These are phyloP conservation scores for Heliothis peltigera DNA, from an alignment of 2,888 invertebrate genomes.

Conservation along the genomic window DNA sequence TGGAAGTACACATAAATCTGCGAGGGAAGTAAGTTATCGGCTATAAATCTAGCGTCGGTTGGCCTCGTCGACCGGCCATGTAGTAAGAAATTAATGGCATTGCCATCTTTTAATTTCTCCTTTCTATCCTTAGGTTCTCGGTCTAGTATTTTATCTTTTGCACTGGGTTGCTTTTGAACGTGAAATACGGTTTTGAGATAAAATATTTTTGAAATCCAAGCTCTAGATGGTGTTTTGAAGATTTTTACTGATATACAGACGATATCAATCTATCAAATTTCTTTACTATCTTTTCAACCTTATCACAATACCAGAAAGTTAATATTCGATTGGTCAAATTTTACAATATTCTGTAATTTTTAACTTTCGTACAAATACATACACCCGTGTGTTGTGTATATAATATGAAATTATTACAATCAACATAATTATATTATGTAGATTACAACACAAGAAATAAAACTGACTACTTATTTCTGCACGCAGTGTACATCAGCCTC, in stretches of 20 bases:
- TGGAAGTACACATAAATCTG: slow-evolving; percentile 50
- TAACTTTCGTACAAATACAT: too few species aligned
- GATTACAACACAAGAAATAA: background rate
- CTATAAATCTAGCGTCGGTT: slow-evolving; percentile 53
- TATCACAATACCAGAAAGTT: too few species aligned
- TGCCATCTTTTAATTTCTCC: slow-evolving; percentile 48
- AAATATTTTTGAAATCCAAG: slow-evolving; percentile 27
- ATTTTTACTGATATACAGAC: too few species aligned
- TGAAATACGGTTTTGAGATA: slow-evolving; percentile 20
- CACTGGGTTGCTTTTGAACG: slow-evolving; percentile 32
- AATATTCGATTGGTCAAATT: too few species aligned
- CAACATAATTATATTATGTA: too few species aligned
- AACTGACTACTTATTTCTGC: background rate
- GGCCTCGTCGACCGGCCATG: slow-evolving; percentile 32
- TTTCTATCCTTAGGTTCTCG: slow-evolving; percentile 19
- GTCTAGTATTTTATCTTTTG: slow-evolving; percentile 43
- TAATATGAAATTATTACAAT: too few species aligned
- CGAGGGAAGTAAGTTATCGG: slow-evolving; percentile 49
- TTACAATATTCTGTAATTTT: too few species aligned
- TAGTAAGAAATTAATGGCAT: slow-evolving; percentile 45
- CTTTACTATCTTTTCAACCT: too few species aligned
- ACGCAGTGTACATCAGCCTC: background rate
- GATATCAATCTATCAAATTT: too few species aligned
- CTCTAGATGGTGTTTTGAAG: too few species aligned
- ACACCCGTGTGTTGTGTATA: too few species aligned